A percentile compares a stretch with the other conserved stretches of the same genome.
Conservation (phyloP, 2,888 invertebrate species). For the Eubasilissa splendida region DNA sequence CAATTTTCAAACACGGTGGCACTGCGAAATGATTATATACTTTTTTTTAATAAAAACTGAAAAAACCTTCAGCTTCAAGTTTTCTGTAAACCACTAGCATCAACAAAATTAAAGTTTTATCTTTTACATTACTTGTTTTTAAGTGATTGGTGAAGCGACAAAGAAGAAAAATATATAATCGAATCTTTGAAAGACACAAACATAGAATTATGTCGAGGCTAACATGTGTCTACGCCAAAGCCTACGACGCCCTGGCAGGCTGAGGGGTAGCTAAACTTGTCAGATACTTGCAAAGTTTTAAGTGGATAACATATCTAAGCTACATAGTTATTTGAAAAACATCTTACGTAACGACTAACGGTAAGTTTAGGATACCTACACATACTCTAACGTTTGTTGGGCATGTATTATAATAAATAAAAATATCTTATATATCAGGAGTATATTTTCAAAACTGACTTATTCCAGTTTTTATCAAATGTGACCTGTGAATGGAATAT, state of each 20-base stretch:
- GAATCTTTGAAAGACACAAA: conserved; percentile 18
- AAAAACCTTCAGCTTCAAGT: background rate
- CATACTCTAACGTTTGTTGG: background rate
- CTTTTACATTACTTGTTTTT: conserved; percentile 3
- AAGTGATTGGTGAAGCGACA: background rate
- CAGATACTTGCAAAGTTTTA: conserved; percentile 54
- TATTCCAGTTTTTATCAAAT: too few relatives aligned
- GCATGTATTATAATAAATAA: too few relatives aligned
- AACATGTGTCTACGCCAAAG: conserved; percentile 23
- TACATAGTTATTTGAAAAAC: conserved; percentile 47
- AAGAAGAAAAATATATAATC: conserved; percentile 26
- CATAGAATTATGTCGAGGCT: conserved; percentile 7
- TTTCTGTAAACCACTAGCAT: background rate
- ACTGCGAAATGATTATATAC: too few relatives aligned
- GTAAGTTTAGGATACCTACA: background rate
- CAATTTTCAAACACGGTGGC: too few relatives aligned
- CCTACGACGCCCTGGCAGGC: conserved; percentile 6
- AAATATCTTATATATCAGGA: too few relatives aligned
- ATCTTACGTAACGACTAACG: conserved; percentile 34
- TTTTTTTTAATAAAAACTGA: background rate
- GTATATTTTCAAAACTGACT: too few relatives aligned
- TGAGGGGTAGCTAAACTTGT: conserved; percentile 41
- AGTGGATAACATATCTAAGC: conserved; percentile 52
- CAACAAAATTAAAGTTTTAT: conserved; percentile 1
- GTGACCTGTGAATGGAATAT: too few relatives aligned